Conservation (phyloP, 2,888 invertebrate species). For the Steinernema carpocapsae region DNA sequence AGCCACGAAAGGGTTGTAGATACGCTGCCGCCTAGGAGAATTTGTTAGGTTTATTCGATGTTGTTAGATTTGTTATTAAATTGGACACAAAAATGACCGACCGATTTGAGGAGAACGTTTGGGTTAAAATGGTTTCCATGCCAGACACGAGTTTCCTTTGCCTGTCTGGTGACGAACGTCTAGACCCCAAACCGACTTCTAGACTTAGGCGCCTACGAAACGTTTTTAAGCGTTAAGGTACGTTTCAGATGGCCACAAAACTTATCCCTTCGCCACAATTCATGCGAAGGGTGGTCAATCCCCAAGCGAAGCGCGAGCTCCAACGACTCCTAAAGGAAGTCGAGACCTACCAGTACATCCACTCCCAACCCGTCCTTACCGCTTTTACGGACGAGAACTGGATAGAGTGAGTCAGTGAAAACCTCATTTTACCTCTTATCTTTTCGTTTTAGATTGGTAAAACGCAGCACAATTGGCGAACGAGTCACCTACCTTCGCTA, state of each 20-base stretch:
- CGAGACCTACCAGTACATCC: conserved; percentile 54
- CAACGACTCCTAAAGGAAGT: conserved; percentile 41
- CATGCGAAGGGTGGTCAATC: not conserved
- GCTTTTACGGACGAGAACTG: conserved; percentile 49
- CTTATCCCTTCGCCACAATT: conserved; percentile 1
- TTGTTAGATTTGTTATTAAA: too few species aligned
- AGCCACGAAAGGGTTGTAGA: not conserved
- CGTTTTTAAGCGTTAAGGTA: too few species aligned
- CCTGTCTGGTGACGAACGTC: too few species aligned
- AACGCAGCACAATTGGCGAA: conserved; percentile 34
- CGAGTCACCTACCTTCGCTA: conserved; percentile 50
- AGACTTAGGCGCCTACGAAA: too few species aligned
- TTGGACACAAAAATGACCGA: too few species aligned
- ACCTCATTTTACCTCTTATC: conserved; percentile 1
- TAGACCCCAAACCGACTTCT: too few species aligned
- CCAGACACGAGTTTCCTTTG: too few species aligned
- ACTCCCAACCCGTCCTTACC: conserved; percentile 42
- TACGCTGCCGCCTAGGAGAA: not conserved
- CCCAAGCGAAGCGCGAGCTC: not conserved
- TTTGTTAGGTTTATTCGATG: not conserved
- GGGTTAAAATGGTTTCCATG: too few species aligned
- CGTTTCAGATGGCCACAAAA: conserved; percentile 16
- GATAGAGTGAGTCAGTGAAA: conserved; percentile 38
- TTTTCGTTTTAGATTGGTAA: conserved; percentile 40
- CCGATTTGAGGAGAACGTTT: too few species aligned